Base-by-base conservation (phyloP, 2,797 vertebrate genomes). In the Anniella stebbinsi region DNA sequence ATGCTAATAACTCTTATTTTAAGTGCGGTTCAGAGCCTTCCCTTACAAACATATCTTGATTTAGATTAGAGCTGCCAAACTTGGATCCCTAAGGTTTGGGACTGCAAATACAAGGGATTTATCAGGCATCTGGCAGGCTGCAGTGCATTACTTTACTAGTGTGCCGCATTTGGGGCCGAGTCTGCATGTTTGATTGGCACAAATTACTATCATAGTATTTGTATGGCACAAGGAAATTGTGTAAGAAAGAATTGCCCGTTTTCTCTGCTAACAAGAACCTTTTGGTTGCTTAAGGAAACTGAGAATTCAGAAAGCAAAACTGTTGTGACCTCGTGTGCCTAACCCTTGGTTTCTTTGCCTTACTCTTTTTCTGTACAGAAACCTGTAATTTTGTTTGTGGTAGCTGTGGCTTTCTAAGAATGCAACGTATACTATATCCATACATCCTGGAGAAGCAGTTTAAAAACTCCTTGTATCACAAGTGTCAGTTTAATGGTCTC, bases 401-500 rank as follows among this genome's bases (percentile, higher is more conserved):
- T 60, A 45, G 25, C 81, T 89, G 66, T 87, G 80, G 81, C 80
- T 77, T 90, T 89, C 48, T 82, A 90, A 84, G 15, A 41, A 87
- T 90, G 33, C 30, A 91, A 88, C 57, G 67, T 67, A n/a, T 83
- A 81, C 54, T 93, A 45, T 80, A 41, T 81, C 69, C 18, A 51
- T 25, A 38, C 0, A 51, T 89, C 86, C 90, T 38, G 28, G 91
- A 92, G n/a, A 84, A 78, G 57, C 8, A 72, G 70, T 93, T 78
- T 81, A 89, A 67, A 90, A 91, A 80, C 9, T 12, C 28, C 70
- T 82, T 86, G 1, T 28, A 18, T 48, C 89, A 48, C 81, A 88
- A 87, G 82, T 36, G 33, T 88, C 91, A 72, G 30, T 91, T 88
- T 86, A 94, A 92, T 93, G 90, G 91, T 92, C 60, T 84, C 77